Conservation (phyloP, 2,888 invertebrate species). For the Nasonovia ribisnigri region DNA sequence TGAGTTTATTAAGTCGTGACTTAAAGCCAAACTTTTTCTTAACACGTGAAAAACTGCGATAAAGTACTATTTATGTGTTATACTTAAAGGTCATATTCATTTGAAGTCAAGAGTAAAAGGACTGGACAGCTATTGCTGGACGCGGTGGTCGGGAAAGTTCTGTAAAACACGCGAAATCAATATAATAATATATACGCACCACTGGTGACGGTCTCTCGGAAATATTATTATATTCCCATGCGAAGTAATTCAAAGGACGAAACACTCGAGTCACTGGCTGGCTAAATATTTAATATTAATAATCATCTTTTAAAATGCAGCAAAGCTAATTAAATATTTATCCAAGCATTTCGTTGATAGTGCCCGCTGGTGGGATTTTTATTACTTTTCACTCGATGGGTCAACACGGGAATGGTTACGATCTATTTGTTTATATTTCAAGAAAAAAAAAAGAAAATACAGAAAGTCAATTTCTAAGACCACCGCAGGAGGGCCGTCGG, state of each 20-base stretch:
- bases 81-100: not conserved
- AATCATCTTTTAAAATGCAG: not conserved
- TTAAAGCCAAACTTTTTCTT: not conserved
- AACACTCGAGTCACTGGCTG: not conserved
- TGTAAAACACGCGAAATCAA: not conserved
- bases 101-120: not conserved
- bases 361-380: not conserved
- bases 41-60: not conserved
- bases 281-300: conserved; percentile 2
- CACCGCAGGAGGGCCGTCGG: conserved; percentile 43
- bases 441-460: not conserved
- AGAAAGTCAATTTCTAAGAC: not conserved
- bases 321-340: conserved; percentile 39
- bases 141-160: not conserved
- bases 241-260: not conserved
- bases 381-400: conserved; percentile 7
- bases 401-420: not conserved
- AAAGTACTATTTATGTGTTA: not conserved
- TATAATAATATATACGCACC: not conserved
- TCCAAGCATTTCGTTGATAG: not conserved
- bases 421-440: not conserved
- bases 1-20: not conserved
- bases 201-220: not conserved
- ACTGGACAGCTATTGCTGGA: conserved; percentile 5
- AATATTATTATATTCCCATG: not conserved